A percentile compares a stretch with the other conserved stretches of the same genome.
Conservation (phyloP, 2,797 vertebrate species). For the Prunella strophiata region DNA sequence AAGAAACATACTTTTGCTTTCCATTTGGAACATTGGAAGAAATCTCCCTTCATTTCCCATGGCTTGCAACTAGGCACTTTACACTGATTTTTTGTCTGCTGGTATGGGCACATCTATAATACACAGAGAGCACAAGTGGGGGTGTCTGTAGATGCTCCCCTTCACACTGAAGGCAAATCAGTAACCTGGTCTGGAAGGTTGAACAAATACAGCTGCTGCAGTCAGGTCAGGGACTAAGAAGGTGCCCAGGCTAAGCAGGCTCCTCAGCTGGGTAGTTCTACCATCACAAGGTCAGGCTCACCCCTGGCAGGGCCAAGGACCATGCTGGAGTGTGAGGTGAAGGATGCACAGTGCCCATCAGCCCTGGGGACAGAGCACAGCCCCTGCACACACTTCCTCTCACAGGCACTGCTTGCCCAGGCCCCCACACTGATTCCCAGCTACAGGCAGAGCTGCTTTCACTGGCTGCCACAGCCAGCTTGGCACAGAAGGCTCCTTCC, state of each 20-base stretch:
- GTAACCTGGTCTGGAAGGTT: neutral
- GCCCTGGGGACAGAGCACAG: neutral
- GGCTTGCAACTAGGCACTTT: neutral
- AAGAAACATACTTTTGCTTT: neutral
- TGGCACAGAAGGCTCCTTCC: neutral
- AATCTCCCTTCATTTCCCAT: neutral
- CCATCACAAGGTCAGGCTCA: neutral
- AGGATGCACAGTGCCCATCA: neutral
- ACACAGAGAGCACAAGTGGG: neutral
- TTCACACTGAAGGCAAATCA: neutral
- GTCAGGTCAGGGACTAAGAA: neutral
- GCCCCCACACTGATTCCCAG: neutral
- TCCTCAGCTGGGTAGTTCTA: neutral
- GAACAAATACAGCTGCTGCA: neutral
- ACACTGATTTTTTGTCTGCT: neutral
- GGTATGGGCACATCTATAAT: neutral
- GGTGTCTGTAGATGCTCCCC: neutral
- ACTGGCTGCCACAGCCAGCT: neutral
- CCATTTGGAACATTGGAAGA: neutral
- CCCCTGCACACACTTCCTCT: neutral
- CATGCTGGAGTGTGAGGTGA: neutral
- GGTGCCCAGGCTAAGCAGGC: neutral
- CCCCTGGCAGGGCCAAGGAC: neutral
- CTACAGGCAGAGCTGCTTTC: neutral
- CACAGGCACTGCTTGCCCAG: neutral